A percentile compares a stretch with the other conserved stretches of the same genome.
Evolutionary conservation across 2,797 vertebrate genomes (phyloP).

Genomic region (Eurystomus glaucurus): DNA sequence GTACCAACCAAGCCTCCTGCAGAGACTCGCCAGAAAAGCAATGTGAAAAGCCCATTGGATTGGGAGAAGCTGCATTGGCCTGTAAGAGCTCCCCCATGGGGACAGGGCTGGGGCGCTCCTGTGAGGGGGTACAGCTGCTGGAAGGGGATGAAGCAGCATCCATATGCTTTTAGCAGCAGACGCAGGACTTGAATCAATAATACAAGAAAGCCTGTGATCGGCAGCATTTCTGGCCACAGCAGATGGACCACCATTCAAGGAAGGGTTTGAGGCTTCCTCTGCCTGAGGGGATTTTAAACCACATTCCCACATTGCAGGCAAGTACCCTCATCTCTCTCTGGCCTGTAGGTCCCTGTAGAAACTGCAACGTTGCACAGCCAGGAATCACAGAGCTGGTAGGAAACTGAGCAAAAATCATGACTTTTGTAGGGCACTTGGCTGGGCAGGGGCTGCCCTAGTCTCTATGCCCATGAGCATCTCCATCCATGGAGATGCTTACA

Average conservation of each 20-base stretch:
- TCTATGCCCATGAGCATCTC: neutral
- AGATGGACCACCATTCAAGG: conserved; percentile 79
- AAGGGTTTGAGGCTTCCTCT: conserved; percentile 78
- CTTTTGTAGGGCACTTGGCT: neutral
- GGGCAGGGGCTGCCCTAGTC: neutral
- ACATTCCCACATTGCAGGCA: conserved; percentile 74
- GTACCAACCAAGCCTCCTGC: neutral
- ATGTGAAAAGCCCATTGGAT: rapidly evolving
- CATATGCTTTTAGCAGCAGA: conserved; percentile 61
- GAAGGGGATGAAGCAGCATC: conserved; percentile 32
- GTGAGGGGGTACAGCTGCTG: conserved; percentile 32
- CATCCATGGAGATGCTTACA: neutral
- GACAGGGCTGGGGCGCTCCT: neutral
- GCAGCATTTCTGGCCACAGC: conserved; percentile 71
- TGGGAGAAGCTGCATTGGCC: neutral
- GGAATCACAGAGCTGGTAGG: neutral
- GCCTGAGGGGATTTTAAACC: conserved; percentile 76
- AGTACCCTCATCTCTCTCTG: conserved; percentile 52
- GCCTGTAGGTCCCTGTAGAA: conserved; percentile 59
- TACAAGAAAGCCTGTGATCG: conserved; percentile 69
- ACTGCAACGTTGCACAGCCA: neutral
- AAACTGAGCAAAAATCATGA: neutral
- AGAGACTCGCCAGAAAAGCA: neutral
- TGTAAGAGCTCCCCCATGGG: neutral
- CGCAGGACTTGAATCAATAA: conserved; percentile 76